Percentiles rank a stretch among this genome's conserved stretches.
Evolutionary conservation across 2,797 vertebrate species (phyloP).

Genomic region (Pseudocheirus occidentalis): DNA sequence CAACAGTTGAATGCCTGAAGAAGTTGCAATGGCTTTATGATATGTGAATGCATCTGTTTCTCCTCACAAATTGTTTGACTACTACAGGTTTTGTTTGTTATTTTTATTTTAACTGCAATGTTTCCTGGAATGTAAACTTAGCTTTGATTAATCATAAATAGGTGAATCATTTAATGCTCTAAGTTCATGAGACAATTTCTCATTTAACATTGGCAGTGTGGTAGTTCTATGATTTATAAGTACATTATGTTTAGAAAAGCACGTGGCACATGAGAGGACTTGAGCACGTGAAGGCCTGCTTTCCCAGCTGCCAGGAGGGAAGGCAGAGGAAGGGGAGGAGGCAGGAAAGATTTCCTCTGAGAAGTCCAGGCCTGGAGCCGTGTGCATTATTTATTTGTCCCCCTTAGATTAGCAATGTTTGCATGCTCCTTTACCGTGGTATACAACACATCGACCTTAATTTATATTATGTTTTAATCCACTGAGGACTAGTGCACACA

Average conservation of each 20-base stretch:
- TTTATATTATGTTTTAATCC: slow-evolving; percentile 81
- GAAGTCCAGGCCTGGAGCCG: slow-evolving; percentile 37
- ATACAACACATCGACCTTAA: slow-evolving; percentile 65
- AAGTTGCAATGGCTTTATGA: slow-evolving; percentile 90
- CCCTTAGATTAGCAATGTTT: slow-evolving; percentile 64
- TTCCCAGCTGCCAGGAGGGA: background rate
- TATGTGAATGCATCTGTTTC: slow-evolving; percentile 91
- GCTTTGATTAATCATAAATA: slow-evolving; percentile 86
- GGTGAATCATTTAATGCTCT: slow-evolving; percentile 85
- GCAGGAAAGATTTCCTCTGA: slow-evolving; percentile 64
- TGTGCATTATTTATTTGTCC: slow-evolving; percentile 74
- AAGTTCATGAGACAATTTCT: slow-evolving; percentile 82
- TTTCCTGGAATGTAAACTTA: slow-evolving; percentile 88
- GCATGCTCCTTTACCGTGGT: slow-evolving; percentile 60
- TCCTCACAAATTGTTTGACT: slow-evolving; percentile 87
- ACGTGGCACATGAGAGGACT: slow-evolving; percentile 81
- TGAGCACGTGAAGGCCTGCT: slow-evolving; percentile 78
- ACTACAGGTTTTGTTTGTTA: slow-evolving; percentile 84
- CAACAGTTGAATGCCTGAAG: slow-evolving; percentile 88
- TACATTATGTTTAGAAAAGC: slow-evolving; percentile 82
- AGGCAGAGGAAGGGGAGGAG: background rate
- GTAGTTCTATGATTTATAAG: slow-evolving; percentile 79
- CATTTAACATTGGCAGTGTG: slow-evolving; percentile 82
- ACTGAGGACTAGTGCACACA: slow-evolving; percentile 63
- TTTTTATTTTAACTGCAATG: slow-evolving; percentile 85